These are phyloP conservation scores for Conomelus anceps DNA, from an alignment of 2,888 invertebrate genomes.

Conservation along the genomic window DNA sequence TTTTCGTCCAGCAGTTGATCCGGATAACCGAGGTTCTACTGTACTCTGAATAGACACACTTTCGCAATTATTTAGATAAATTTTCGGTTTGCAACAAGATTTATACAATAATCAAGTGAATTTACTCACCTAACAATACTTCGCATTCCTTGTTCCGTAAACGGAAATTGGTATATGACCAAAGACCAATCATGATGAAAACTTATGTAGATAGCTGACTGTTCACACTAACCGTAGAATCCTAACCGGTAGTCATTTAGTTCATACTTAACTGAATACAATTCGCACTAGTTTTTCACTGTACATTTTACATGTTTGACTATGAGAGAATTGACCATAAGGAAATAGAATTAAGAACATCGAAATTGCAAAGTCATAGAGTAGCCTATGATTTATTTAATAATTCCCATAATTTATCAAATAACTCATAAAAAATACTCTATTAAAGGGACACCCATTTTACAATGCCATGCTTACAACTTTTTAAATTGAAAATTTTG, in stretches of 20 bases:
- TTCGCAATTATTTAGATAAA: no score
- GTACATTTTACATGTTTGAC: neutral
- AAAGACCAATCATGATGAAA: conserved; percentile 51
- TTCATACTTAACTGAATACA: neutral
- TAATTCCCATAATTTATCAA: no score
- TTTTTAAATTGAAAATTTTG: no score
- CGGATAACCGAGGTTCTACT: no score
- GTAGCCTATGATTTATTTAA: no score
- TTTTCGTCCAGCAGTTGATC: no score
- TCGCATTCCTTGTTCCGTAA: conserved; percentile 61
- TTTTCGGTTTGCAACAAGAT: no score
- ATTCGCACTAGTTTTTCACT: neutral
- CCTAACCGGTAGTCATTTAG: neutral
- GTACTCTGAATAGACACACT: no score
- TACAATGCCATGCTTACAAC: no score
- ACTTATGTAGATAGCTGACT: neutral
- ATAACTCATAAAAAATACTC: no score
- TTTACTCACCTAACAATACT: conserved; percentile 59
- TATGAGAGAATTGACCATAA: neutral
- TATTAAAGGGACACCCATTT: no score
- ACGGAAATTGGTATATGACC: conserved; percentile 54
- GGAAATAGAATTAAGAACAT: neutral
- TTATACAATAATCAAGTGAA: no score
- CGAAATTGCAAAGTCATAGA: neutral
- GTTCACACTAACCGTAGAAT: neutral